Evolutionary conservation across 2,113 vertebrate species (phyloP).

Genomic region (Melanotaenia duboulayi): DNA sequence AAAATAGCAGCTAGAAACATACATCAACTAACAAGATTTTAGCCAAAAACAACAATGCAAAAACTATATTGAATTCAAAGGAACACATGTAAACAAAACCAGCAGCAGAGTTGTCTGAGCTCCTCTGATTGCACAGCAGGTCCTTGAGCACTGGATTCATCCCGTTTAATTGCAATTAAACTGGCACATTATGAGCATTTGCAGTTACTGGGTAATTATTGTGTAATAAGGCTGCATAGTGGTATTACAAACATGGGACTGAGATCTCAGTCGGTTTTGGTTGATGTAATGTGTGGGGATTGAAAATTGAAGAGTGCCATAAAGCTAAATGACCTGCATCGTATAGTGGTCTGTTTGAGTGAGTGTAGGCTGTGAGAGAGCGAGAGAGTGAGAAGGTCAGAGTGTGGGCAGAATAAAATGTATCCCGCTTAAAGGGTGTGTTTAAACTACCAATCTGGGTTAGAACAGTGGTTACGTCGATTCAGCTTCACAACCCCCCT

Average conservation of each 20-base stretch:
- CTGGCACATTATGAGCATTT: conserved; percentile 48
- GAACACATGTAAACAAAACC: conserved; percentile 56
- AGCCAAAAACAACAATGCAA: conserved; percentile 34
- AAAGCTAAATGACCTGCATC: conserved; percentile 73
- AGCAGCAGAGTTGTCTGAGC: conserved; percentile 18
- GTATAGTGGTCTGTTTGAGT: conserved; percentile 45
- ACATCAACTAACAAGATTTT: conserved; percentile 26
- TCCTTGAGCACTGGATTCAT: conserved; percentile 33
- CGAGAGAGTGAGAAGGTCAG: conserved; percentile 48
- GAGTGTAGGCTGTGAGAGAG: conserved; percentile 42
- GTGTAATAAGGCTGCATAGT: conserved; percentile 30
- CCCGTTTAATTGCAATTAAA: conserved; percentile 63
- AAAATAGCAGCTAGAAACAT: conserved; percentile 37
- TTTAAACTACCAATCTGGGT: conserved; percentile 50
- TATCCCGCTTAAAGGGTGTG: conserved; percentile 40
- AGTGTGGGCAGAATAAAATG: conserved; percentile 65
- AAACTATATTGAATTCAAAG: conserved; percentile 20
- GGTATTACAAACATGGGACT: conserved; percentile 55
- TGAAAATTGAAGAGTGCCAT: conserved; percentile 60
- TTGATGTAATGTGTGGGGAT: conserved; percentile 64
- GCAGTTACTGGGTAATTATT: conserved; percentile 65
- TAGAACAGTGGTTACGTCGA: conserved; percentile 47
- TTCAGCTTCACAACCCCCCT: conserved; percentile 41
- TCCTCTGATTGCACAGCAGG: conserved; percentile 20
- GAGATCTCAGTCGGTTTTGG: conserved; percentile 42